Evolutionary conservation across 2,113 vertebrate species (phyloP), one percentile per base, ranked within the genome.

Genomic region (Corythornis cristatus): DNA sequence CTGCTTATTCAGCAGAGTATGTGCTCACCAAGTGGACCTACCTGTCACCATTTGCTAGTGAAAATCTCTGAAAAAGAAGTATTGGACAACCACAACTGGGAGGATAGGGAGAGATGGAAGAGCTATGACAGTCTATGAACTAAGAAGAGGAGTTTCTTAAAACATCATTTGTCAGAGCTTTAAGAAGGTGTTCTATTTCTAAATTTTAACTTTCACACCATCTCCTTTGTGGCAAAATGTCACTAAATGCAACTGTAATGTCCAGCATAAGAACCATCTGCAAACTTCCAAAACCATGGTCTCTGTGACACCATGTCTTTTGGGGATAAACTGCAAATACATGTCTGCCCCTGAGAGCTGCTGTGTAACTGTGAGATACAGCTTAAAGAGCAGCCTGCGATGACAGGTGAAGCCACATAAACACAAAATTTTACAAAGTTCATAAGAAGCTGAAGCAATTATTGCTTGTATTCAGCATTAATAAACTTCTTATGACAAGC

Each of bases 11-110:
- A 89, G 8, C 2, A 22, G 21, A 28, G 26, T 22, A 18, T 12
- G 5, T 28, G 61, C 37, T 88, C 72, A 33, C 29, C 35, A 48
- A 66, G 56, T 11, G 21, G 23, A 21, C 45, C 57, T 37, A 19
- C 26, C 43, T 20, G 4, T 15, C 20, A 11, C 50, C 37, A 6
- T 19, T 31, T 42, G 33, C 14, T 54, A 3, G 1, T 1, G 1
- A 81, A 21, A 28, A 5, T 15, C 58, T 72, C 62, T 37, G 43
- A 92, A 83, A 70, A 9, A 40, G 12, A 40, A 43, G 21, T 6
- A 23, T 60, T 46, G 28, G 42, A 29, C 15, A 46, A 29, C 4
- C 25, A 60, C 64, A 81, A 62, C 29, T 11, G 58, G 9, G n/a
- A 75, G 25, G 12, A 61, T 35, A 70, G 53, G 45, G 23, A 54